A percentile compares a stretch with the other conserved stretches of the same genome.
Evolutionary conservation across 1,140 invertebrate genomes (phyloP).

Genomic region (Physella acuta): DNA sequence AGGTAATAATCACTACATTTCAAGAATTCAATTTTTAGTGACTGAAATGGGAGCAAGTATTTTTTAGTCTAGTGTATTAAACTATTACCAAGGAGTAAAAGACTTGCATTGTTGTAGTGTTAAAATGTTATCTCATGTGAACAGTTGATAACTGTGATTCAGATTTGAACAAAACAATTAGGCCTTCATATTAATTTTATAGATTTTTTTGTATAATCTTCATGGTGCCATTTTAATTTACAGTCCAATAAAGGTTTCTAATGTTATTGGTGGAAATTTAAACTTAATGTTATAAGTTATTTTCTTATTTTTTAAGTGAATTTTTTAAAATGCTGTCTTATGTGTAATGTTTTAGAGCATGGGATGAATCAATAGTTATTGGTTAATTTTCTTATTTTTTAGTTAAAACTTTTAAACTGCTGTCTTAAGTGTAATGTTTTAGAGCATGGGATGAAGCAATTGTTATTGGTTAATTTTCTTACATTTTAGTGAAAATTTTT

Average conservation of each 20-base stretch:
- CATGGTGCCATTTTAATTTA: too few species aligned
- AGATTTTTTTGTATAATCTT: too few species aligned
- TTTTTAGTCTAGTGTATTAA: too few species aligned
- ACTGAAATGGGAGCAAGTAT: not conserved
- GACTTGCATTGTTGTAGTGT: too few species aligned
- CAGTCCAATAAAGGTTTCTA: too few species aligned
- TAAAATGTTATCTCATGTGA: too few species aligned
- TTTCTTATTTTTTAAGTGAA: not conserved
- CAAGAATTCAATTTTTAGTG: not conserved
- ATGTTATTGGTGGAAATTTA: too few species aligned
- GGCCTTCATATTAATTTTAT: too few species aligned
- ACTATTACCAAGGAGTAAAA: too few species aligned
- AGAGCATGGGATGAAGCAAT: constrained; percentile 69
- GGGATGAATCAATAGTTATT: constrained; percentile 65
- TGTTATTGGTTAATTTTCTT: not conserved
- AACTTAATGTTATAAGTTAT: too few species aligned
- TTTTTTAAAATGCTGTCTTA: not conserved
- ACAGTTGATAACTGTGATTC: too few species aligned
- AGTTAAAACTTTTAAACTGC: not conserved
- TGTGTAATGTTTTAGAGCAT: constrained; percentile 61
- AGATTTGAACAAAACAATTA: too few species aligned
- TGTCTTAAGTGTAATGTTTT: not conserved
- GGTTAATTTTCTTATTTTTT: not conserved
- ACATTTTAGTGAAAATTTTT: not conserved
- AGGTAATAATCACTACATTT: constrained; percentile 54